Conservation (phyloP, 2,113 vertebrate genomes). For the Oceanites oceanicus region DNA sequence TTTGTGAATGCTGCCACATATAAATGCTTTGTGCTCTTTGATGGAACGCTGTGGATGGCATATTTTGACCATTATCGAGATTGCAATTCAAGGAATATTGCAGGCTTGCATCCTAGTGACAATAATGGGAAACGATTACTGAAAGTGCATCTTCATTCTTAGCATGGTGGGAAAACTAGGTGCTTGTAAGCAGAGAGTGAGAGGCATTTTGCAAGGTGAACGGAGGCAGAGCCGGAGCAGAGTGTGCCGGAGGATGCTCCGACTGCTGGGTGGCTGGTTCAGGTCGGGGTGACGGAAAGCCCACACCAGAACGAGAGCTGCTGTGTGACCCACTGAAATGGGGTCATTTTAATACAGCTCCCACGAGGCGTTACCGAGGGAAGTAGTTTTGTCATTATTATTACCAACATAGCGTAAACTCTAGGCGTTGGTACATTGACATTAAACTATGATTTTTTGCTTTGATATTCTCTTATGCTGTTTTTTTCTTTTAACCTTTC, state of each 20-base stretch:
- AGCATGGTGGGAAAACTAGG: neutral
- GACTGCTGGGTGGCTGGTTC: neutral
- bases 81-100: neutral
- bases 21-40: neutral
- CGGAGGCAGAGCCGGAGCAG: neutral
- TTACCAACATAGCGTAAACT: accelerated
- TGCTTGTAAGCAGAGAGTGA: neutral
- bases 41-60: neutral
- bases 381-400: accelerated
- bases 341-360: neutral
- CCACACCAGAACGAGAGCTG: accelerated
- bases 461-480: neutral
- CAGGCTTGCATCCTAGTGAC: neutral
- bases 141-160: neutral
- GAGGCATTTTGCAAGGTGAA: neutral
- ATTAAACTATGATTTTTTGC: neutral
- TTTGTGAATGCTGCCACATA: neutral
- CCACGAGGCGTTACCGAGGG: accelerated
- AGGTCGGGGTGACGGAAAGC: neutral
- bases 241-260: neutral
- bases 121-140: neutral
- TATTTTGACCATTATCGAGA: neutral
- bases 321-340: neutral
- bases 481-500: neutral
- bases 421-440: neutral